Evolutionary conservation across 2,888 invertebrate species (phyloP).

Genomic region (Bimastos eiseni): DNA sequence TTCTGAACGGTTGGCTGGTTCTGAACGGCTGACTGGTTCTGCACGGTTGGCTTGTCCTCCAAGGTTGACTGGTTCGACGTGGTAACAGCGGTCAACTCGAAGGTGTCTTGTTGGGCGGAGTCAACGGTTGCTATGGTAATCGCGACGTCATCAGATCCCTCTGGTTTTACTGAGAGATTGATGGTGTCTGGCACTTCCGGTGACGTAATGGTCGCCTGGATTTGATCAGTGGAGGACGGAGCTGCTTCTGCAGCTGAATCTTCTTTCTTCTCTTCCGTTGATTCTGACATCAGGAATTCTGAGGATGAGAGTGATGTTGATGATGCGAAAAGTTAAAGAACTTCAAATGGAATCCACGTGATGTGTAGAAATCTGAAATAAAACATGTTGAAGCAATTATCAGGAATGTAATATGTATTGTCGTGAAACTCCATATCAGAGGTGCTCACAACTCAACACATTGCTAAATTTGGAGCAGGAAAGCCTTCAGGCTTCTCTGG

Average conservation of each 20-base stretch:
- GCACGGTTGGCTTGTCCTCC: not conserved
- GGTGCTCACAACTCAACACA: too few species aligned
- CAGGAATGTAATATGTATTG: too few species aligned
- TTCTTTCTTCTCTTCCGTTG: not conserved
- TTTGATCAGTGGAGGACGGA: not conserved
- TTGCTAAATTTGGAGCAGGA: too few species aligned
- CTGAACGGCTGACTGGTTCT: conserved; percentile 21
- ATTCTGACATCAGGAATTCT: not conserved
- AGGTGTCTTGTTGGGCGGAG: not conserved
- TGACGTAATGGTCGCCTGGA: not conserved
- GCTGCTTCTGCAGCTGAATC: not conserved
- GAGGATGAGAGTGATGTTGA: not conserved
- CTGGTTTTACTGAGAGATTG: not conserved
- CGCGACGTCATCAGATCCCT: not conserved
- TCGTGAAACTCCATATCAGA: too few species aligned
- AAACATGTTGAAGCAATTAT: too few species aligned
- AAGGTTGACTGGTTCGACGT: too few species aligned
- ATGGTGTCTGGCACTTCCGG: not conserved
- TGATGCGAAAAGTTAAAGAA: not conserved
- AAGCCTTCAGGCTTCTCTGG: too few species aligned
- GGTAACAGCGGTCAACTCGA: not conserved
- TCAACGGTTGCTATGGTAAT: not conserved
- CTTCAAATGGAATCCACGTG: not conserved
- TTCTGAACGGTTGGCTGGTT: conserved; percentile 30
- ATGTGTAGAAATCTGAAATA: not conserved